Conservation (phyloP, 1,140 invertebrate species). For the Drosophila leontia region DNA sequence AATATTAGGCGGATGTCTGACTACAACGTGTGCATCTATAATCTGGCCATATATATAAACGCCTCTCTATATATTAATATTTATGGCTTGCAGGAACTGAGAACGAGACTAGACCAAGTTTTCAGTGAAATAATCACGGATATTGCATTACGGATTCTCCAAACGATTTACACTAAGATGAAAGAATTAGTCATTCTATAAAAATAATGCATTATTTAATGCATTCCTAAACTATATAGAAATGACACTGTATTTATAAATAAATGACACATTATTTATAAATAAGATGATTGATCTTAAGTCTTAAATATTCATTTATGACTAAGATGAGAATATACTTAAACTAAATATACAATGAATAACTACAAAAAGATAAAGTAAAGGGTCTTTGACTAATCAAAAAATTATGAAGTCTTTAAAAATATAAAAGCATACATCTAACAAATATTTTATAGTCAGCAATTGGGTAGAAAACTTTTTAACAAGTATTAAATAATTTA, state of each 20-base stretch:
- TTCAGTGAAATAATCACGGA: constrained; percentile 25
- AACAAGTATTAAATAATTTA: not conserved
- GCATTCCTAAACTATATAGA: not conserved
- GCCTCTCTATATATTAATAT: constrained; percentile 54
- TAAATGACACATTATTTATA: not conserved
- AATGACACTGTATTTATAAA: not conserved
- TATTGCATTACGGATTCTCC: constrained; percentile 14
- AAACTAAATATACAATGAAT: not conserved
- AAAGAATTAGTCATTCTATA: not conserved
- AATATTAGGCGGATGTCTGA: constrained; percentile 80
- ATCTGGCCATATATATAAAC: constrained; percentile 44
- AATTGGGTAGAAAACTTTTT: not conserved
- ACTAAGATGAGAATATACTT: not conserved
- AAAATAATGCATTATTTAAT: not conserved
- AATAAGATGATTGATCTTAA: constrained; percentile 3
- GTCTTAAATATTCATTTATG: not conserved
- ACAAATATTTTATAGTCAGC: not conserved
- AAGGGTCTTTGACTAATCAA: no score
- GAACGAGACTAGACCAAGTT: constrained; percentile 47
- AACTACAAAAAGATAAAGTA: no score
- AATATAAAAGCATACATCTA: not conserved
- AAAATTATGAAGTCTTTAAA: no score
- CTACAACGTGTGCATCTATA: constrained; percentile 75
- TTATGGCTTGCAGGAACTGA: constrained; percentile 61
- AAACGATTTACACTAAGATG: not conserved